Conservation (phyloP, 1,140 invertebrate species). For the Aphis gossypii region DNA sequence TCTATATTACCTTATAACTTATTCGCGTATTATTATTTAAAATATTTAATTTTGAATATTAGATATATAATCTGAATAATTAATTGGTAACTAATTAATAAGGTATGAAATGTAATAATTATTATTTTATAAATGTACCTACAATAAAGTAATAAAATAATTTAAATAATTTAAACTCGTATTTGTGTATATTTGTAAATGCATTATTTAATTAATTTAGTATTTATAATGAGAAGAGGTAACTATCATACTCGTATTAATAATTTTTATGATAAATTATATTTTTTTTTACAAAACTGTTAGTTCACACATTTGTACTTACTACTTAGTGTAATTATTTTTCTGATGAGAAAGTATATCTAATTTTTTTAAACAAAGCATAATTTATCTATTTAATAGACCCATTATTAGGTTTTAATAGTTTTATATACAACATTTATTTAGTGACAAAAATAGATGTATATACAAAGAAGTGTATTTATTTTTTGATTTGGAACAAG, state of each 20-base stretch:
- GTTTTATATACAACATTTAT: background rate
- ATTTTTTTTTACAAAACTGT: background rate
- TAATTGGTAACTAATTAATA: background rate
- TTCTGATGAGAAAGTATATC: conserved; percentile 11
- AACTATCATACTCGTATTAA: background rate
- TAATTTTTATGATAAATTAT: background rate
- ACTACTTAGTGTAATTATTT: background rate
- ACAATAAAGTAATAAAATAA: no score
- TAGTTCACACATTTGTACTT: background rate
- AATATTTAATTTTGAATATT: background rate
- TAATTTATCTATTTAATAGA: background rate
- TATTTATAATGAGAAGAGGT: background rate
- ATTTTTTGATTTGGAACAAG: background rate
- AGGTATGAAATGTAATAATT: background rate
- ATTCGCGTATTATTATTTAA: background rate
- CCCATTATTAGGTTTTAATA: background rate
- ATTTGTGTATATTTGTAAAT: background rate
- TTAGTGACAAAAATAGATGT: background rate
- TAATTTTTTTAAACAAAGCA: conserved; percentile 10
- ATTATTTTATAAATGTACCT: no score
- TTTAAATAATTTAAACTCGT: background rate
- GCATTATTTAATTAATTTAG: background rate
- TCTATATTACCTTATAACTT: background rate
- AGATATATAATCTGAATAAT: background rate
- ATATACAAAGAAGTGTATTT: background rate